Conservation (phyloP, 2,797 vertebrate genomes). For the Percopsis omiscomaycus region DNA sequence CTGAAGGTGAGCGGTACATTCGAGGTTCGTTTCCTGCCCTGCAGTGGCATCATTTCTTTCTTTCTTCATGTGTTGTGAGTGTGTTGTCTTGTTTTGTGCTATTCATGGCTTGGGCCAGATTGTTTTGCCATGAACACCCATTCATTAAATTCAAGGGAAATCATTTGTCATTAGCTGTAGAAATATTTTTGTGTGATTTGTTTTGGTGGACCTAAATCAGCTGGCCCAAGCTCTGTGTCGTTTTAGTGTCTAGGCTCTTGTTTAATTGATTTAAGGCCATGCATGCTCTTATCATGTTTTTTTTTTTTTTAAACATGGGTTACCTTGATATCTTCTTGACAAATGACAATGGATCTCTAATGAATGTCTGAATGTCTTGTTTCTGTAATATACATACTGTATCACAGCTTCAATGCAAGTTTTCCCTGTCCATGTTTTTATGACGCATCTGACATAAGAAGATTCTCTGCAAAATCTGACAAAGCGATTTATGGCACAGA, state of each 20-base stretch:
- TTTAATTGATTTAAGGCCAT: slow-evolving; percentile 61
- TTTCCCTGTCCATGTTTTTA: too few species aligned
- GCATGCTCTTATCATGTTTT: slow-evolving; percentile 53
- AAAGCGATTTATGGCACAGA: too few species aligned
- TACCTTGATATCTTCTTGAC: slow-evolving; percentile 48
- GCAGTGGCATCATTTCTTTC: slow-evolving; percentile 77
- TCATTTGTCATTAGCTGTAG: too few species aligned
- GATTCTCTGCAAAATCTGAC: neutral
- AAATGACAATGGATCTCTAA: neutral
- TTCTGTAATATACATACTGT: too few species aligned
- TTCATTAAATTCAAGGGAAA: too few species aligned
- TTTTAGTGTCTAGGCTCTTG: slow-evolving; percentile 56
- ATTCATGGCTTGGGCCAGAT: slow-evolving; percentile 54
- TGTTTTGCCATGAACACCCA: neutral
- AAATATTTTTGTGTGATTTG: too few species aligned
- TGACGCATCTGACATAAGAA: too few species aligned
- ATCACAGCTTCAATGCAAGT: neutral
- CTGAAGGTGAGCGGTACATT: slow-evolving; percentile 85
- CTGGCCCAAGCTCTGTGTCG: slow-evolving; percentile 54
- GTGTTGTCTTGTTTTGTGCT: slow-evolving; percentile 46
- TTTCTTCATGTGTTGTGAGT: slow-evolving; percentile 73
- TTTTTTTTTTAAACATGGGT: slow-evolving; percentile 45
- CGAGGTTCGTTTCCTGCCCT: slow-evolving; percentile 81
- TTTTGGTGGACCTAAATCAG: neutral
- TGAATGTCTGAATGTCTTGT: too few species aligned